Percentiles rank a stretch among this genome's conserved stretches.
Conservation (phyloP, 1,140 invertebrate genomes). For the Drosophila paulistorum region DNA sequence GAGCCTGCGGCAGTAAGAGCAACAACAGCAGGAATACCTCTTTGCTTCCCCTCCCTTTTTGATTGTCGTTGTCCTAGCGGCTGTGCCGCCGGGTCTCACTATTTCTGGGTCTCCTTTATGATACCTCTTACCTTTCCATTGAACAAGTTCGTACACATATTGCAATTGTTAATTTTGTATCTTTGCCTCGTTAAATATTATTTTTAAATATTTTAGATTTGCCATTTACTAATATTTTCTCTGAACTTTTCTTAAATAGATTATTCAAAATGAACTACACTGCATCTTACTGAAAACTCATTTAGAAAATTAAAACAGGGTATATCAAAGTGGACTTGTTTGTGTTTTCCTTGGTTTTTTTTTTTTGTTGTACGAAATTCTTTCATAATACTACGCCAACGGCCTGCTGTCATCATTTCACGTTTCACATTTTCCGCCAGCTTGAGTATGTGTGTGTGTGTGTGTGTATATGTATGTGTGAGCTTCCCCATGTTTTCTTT, state of each 20-base stretch:
- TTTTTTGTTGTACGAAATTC: conserved; percentile 31
- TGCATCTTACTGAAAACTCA: too few species aligned
- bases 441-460: conserved; percentile 34
- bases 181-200: too few species aligned
- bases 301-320: background rate
- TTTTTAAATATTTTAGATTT: too few species aligned
- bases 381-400: conserved; percentile 65
- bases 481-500: conserved; percentile 63
- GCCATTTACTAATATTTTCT: too few species aligned
- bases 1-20: conserved; percentile 53
- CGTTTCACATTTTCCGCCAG: conserved; percentile 44
- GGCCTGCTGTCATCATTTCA: conserved; percentile 54
- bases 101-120: conserved; percentile 21
- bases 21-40: background rate
- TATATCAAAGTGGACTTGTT: background rate
- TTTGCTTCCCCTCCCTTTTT: background rate
- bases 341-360: background rate
- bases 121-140: background rate
- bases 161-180: background rate
- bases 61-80: conserved; percentile 16
- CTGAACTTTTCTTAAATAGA: too few species aligned
- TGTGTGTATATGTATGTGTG: background rate
- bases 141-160: background rate
- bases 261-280: too few species aligned
- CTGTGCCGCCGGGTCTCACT: conserved; percentile 29